Conservation (phyloP, 2,888 invertebrate genomes). For the Adelognathus sp. region DNA sequence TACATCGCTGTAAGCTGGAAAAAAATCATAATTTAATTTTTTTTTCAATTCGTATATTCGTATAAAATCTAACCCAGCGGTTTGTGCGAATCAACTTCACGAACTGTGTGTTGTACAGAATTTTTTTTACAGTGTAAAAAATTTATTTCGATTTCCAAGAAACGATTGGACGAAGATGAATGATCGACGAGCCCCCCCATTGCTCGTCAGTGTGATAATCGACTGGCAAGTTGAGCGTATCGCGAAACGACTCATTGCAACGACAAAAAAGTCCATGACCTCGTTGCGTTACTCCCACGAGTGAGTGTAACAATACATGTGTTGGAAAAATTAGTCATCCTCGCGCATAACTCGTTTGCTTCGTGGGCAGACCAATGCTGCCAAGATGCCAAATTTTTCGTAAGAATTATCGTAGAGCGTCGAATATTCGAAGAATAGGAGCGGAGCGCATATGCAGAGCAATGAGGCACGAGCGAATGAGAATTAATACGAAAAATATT, state of each 20-base stretch:
- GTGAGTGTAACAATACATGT: neutral
- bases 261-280: slow-evolving; percentile 5
- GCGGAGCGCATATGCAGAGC: neutral
- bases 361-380: neutral
- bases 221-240: neutral
- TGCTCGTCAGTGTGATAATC: slow-evolving; percentile 23
- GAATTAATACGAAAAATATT: slow-evolving; percentile 36
- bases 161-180: too few species aligned
- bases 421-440: slow-evolving; percentile 5
- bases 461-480: neutral
- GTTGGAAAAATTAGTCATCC: neutral
- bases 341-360: neutral
- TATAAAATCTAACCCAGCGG: too few species aligned
- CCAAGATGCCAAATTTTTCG: slow-evolving; percentile 13
- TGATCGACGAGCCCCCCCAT: neutral
- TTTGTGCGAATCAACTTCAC: too few species aligned
- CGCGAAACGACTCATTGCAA: neutral
- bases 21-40: too few species aligned
- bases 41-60: too few species aligned
- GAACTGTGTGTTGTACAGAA: too few species aligned
- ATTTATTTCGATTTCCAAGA: too few species aligned
- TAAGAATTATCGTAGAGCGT: neutral
- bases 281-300: slow-evolving; percentile 15
- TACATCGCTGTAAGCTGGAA: too few species aligned
- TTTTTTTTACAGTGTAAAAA: too few species aligned